Evolutionary conservation across 37 sponge, comb jelly and placozoan genomes (phyloP).

Genomic region (Halichondria panicea): DNA sequence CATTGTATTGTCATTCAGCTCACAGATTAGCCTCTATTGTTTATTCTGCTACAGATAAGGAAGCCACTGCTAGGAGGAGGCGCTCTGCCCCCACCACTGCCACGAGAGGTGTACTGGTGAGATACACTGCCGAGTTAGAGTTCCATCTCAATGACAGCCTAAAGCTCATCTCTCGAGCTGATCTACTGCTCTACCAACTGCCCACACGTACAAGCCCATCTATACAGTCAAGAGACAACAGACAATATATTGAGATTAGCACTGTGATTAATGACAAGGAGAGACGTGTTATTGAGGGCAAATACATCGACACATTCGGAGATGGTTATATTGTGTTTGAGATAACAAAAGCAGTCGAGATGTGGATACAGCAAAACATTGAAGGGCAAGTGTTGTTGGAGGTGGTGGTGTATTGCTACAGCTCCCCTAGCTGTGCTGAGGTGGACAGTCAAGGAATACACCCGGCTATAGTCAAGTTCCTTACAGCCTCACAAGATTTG

Average conservation of each 20-base stretch:
- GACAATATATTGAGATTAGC: conserved; percentile 46
- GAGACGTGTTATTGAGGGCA: conserved; percentile 20
- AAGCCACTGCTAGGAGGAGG: too few species aligned
- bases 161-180: conserved; percentile 21
- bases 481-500: not conserved
- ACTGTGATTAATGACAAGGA: conserved; percentile 8
- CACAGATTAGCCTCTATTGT: not conserved
- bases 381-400: conserved; percentile 29
- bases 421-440: conserved; percentile 27
- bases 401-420: conserved; percentile 41
- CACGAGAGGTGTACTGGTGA: not conserved
- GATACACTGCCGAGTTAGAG: conserved; percentile 14
- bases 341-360: conserved; percentile 26
- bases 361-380: conserved; percentile 33
- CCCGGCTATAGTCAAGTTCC: conserved; percentile 15
- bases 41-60: not conserved
- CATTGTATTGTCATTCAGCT: not conserved
- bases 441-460: not conserved
- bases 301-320: conserved; percentile 1
- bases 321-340: conserved; percentile 49
- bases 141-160: conserved; percentile 27
- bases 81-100: not conserved
- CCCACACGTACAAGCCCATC: conserved; percentile 3
- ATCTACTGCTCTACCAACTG: conserved; percentile 61
- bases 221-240: not conserved